Evolutionary conservation across 2,797 vertebrate genomes (phyloP).

Genomic region (Sebastes ruberrimus): DNA sequence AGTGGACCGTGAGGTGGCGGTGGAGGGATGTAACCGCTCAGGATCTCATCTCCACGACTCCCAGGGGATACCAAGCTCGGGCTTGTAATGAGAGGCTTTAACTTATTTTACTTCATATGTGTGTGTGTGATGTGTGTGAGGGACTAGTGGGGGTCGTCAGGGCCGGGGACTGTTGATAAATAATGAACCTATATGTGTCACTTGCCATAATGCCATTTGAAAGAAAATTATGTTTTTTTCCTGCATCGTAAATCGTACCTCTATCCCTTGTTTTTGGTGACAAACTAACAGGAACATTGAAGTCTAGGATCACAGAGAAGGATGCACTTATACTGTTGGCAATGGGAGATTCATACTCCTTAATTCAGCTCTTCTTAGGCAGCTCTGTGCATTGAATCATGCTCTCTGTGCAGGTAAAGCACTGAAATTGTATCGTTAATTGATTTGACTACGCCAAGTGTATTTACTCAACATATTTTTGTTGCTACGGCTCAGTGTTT

Average conservation of each 20-base stretch:
- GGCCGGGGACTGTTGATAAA: constrained; percentile 26
- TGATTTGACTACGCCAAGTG: neutral
- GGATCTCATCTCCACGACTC: constrained; percentile 65
- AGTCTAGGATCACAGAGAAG: constrained; percentile 17
- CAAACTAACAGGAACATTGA: constrained; percentile 30
- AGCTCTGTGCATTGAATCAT: neutral
- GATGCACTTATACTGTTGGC: neutral
- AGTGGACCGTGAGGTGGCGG: constrained; percentile 45
- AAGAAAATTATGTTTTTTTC: constrained; percentile 36
- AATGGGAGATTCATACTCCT: neutral
- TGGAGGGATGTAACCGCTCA: constrained; percentile 52
- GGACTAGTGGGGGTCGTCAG: neutral
- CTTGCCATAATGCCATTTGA: constrained; percentile 34
- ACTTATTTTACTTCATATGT: constrained; percentile 50
- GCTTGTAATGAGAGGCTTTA: constrained; percentile 68
- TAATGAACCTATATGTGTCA: constrained; percentile 40
- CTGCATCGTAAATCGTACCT: constrained; percentile 32
- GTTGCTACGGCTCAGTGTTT: neutral
- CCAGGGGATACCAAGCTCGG: constrained; percentile 37
- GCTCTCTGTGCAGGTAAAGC: neutral
- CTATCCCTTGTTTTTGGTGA: constrained; percentile 19
- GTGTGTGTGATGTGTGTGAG: neutral
- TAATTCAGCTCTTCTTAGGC: neutral
- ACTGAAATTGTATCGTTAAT: constrained; percentile 9
- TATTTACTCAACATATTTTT: neutral